Conservation (phyloP, 35 echinoderm and acorn worm species). For the Anneissia japonica region DNA sequence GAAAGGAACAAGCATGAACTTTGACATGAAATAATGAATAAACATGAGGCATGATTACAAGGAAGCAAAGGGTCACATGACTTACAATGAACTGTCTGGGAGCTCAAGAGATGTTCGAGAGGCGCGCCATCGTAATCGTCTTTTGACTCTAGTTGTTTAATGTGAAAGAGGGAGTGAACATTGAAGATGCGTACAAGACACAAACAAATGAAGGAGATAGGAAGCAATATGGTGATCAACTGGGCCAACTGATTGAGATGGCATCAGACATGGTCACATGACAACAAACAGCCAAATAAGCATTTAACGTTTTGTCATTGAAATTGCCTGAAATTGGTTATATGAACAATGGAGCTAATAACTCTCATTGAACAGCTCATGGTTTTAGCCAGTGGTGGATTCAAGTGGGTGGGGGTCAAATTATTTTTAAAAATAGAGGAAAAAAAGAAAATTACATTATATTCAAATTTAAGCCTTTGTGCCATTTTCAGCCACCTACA, state of each 20-base stretch:
- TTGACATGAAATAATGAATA: background rate
- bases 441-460: too few relatives aligned
- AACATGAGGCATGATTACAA: background rate
- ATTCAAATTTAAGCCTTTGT: too few relatives aligned
- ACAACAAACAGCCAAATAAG: background rate
- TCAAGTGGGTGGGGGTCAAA: too few relatives aligned
- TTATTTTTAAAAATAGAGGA: too few relatives aligned
- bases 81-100: background rate
- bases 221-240: background rate
- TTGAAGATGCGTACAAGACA: background rate
- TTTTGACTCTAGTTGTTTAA: background rate
- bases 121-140: conserved; percentile 8
- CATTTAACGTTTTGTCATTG: background rate
- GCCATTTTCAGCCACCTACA: too few relatives aligned
- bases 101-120: conserved; percentile 10
- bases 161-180: background rate
- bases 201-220: background rate
- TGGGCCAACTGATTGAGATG: background rate
- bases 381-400: too few relatives aligned
- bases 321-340: too few relatives aligned
- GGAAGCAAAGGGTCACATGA: background rate
- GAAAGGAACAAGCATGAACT: background rate
- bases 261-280: background rate
- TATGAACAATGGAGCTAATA: too few relatives aligned
- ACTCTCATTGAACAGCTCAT: too few relatives aligned